A percentile compares a stretch with the other conserved stretches of the same genome.
Evolutionary conservation across 1,140 invertebrate species (phyloP).

Genomic region (Drosophila sp.): DNA sequence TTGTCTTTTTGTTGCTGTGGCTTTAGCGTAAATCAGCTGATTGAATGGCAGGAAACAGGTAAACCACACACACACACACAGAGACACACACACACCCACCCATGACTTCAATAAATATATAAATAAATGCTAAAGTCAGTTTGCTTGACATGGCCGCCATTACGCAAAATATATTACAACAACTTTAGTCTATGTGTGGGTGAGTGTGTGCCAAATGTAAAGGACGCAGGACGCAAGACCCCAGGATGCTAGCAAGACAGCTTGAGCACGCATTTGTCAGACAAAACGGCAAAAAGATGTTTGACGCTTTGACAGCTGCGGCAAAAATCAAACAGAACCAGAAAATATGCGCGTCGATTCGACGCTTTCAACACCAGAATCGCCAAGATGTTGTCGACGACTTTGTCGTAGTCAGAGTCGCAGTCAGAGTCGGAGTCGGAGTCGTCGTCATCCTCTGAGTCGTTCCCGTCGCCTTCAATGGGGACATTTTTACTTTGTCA

Average conservation of each 20-base stretch:
- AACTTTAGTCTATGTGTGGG: slow-evolving; percentile 13
- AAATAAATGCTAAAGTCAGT: slow-evolving; percentile 77
- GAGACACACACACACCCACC: slow-evolving; percentile 31
- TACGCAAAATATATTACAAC: slow-evolving; percentile 11
- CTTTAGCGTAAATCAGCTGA: slow-evolving; percentile 58
- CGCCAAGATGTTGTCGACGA: slow-evolving; percentile 4
- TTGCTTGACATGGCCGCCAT: slow-evolving; percentile 45
- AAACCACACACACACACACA: slow-evolving; percentile 17
- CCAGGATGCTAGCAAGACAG: slow-evolving; percentile 23
- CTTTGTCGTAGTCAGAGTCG: neutral
- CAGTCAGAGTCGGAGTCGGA: too few relatives aligned
- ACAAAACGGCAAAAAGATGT: slow-evolving; percentile 55
- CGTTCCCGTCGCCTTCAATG: slow-evolving; percentile 60
- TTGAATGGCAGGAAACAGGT: slow-evolving; percentile 49
- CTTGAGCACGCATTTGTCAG: slow-evolving; percentile 64
- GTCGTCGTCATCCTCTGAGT: too few relatives aligned
- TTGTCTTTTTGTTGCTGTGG: neutral
- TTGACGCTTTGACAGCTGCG: slow-evolving; percentile 76
- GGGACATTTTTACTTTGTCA: slow-evolving; percentile 77
- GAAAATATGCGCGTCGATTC: slow-evolving; percentile 52
- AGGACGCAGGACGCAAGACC: slow-evolving; percentile 31
- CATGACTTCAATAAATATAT: slow-evolving; percentile 68
- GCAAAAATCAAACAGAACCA: slow-evolving; percentile 61
- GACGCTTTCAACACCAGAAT: slow-evolving; percentile 40
- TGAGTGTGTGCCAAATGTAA: slow-evolving; percentile 15